Conservation (phyloP, 2,888 invertebrate species). For the Clunio marinus region DNA sequence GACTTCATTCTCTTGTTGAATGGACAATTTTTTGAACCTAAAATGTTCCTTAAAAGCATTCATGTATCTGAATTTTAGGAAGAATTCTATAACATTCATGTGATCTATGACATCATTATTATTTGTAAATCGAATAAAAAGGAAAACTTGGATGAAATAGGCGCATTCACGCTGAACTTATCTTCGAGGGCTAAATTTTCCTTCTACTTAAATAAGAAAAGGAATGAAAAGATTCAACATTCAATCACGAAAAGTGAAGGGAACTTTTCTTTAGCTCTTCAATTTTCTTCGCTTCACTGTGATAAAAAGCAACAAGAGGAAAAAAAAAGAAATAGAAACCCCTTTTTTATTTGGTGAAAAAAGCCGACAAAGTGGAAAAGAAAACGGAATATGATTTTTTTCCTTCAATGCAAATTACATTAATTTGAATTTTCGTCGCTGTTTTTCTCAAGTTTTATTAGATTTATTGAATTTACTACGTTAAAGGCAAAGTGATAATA, state of each 20-base stretch:
- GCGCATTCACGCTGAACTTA: not conserved
- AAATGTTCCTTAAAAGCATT: too few relatives aligned
- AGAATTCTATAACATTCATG: too few relatives aligned
- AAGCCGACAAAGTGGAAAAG: too few relatives aligned
- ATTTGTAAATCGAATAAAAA: constrained; percentile 3
- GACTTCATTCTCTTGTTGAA: too few relatives aligned
- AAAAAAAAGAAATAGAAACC: not conserved
- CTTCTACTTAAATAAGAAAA: too few relatives aligned
- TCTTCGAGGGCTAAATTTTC: too few relatives aligned
- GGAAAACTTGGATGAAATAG: constrained; percentile 8
- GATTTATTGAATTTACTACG: constrained; percentile 23
- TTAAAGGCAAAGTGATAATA: constrained; percentile 21
- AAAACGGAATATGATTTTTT: constrained; percentile 24
- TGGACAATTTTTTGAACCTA: too few relatives aligned
- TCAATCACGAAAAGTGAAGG: constrained; percentile 12
- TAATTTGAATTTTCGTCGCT: constrained; percentile 35
- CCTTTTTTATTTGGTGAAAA: too few relatives aligned
- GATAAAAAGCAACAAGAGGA: not conserved
- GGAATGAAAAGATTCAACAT: not conserved
- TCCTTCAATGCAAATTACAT: constrained; percentile 28
- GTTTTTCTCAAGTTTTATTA: constrained; percentile 11
- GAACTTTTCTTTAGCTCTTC: not conserved
- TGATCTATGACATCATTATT: not conserved
- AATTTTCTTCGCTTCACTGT: not conserved
- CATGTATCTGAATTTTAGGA: too few relatives aligned